phyloP scores from a whole-genome alignment of 2,113 vertebrate species.

The Fulica atra region DNA sequence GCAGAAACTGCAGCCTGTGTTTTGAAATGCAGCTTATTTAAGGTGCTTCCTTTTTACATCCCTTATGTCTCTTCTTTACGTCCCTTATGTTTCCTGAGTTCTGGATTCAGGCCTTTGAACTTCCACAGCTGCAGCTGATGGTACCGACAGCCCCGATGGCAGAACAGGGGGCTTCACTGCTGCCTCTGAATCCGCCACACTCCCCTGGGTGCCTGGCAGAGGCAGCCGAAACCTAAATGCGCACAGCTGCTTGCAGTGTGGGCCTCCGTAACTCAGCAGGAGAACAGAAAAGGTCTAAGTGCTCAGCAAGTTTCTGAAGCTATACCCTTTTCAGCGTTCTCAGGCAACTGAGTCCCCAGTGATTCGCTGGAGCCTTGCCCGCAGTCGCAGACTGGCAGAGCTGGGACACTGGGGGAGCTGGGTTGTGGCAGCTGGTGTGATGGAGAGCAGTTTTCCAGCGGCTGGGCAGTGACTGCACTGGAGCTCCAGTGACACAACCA shows the following conservation, averaged over 20 bases:
- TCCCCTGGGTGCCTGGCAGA: neutral
- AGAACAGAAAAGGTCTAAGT: neutral
- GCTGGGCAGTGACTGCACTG: neutral
- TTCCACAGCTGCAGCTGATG: neutral
- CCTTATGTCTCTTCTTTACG: neutral
- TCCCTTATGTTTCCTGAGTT: neutral
- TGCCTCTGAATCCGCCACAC: accelerated
- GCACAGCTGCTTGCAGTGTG: neutral
- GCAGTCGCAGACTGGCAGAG: accelerated
- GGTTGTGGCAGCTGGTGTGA: accelerated
- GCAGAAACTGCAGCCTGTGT: slow-evolving; percentile 10
- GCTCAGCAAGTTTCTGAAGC: neutral
- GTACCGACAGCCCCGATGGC: neutral
- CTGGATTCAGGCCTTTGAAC: neutral
- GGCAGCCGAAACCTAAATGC: neutral
- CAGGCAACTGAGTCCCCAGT: neutral
- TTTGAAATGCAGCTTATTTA: slow-evolving; percentile 11
- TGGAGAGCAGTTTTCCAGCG: neutral
- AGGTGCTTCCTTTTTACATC: neutral
- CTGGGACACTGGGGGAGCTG: neutral
- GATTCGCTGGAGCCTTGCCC: accelerated
- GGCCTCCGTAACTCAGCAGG: neutral
- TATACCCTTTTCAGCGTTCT: neutral
- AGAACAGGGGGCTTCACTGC: neutral
- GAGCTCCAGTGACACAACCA: neutral